Base-by-base conservation (phyloP, 2,113 vertebrate genomes). In the Phyllostomus discolor region DNA sequence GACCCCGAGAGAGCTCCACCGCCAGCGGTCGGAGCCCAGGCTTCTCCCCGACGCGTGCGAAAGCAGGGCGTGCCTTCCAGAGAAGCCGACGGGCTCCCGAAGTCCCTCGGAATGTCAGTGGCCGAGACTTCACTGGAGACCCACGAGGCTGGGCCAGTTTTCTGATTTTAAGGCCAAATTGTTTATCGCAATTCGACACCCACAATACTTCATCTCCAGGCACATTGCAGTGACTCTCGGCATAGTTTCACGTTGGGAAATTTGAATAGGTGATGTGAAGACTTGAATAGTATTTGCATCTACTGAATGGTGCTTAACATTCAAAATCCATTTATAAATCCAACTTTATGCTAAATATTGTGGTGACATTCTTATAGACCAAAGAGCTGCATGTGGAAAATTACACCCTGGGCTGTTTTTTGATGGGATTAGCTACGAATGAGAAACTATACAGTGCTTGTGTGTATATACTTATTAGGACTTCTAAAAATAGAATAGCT, bases 261-360 rank as follows among this genome's bases (percentile, higher is more conserved):
- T 82, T 10, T 81, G 38, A 93, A 92, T 20, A 66, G 31, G 11
- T 48, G 50, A 83, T 52, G 15, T 43, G 35, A 90, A 84, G 92
- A 73, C 33, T 0, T 78, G 59, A 86, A 54, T 86, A 79, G 54
- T 46, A 95, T 95, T 79, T 94, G 38, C 66, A 94, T 72, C 38
- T 11, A 85, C 80, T 57, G 93, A 93, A 78, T 26, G 72, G 33
- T 26, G 84, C 1, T 88, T 95, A 50, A 43, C 33, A 81, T 76
- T 91, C 83, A 85, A 78, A 84, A 78, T 72, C 14, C 52, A 93
- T n/a, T 89, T 72, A 84, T n/a, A 84, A 87, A 88, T 59, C 26
- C 46, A 87, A 35, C 59, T 54, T 75, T 72, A 50, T n/a, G 41
- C 80, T 84, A 31, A 83, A n/a, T 43, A 62, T 38, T 64, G 59